Evolutionary conservation across 1,140 invertebrate species (phyloP).

Genomic region (Onthophagus taurus): DNA sequence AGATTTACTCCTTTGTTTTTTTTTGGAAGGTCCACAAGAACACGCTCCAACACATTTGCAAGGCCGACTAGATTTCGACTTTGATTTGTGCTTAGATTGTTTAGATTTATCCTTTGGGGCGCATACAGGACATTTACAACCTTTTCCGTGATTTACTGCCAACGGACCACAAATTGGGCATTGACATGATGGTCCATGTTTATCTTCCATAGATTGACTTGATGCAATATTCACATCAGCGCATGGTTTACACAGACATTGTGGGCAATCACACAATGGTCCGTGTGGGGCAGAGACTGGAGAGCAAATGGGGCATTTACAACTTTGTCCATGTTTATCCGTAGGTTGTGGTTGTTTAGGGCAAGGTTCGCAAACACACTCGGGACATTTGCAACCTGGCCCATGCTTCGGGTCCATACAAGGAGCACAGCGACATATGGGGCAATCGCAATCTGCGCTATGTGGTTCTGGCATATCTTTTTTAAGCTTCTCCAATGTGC

Average conservation of each 20-base stretch:
- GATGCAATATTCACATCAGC: too few relatives aligned
- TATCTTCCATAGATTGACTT: too few relatives aligned
- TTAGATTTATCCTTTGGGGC: too few relatives aligned
- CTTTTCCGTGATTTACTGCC: too few relatives aligned
- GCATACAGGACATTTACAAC: too few relatives aligned
- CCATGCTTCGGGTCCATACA: not conserved
- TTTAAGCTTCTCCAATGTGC: not conserved
- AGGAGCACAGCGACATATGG: constrained; percentile 6
- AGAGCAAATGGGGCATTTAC: constrained; percentile 5
- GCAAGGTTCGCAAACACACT: not conserved
- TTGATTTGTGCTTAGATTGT: too few relatives aligned
- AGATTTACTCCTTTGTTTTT: too few relatives aligned
- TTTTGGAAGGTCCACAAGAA: too few relatives aligned
- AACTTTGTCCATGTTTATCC: not conserved
- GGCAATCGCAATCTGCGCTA: constrained; percentile 8
- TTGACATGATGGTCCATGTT: too few relatives aligned
- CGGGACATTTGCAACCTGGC: not conserved
- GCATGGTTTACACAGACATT: constrained; percentile 3
- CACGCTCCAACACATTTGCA: too few relatives aligned
- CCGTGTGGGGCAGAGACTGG: not conserved
- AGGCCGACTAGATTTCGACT: too few relatives aligned
- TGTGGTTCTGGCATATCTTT: constrained; percentile 3
- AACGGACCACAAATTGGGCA: too few relatives aligned
- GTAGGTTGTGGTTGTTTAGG: not conserved
- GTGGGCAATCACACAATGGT: constrained; percentile 1